A percentile compares a stretch with the other conserved stretches of the same genome.
Conservation (phyloP, 2,888 invertebrate species). For the Phoronis australis region DNA sequence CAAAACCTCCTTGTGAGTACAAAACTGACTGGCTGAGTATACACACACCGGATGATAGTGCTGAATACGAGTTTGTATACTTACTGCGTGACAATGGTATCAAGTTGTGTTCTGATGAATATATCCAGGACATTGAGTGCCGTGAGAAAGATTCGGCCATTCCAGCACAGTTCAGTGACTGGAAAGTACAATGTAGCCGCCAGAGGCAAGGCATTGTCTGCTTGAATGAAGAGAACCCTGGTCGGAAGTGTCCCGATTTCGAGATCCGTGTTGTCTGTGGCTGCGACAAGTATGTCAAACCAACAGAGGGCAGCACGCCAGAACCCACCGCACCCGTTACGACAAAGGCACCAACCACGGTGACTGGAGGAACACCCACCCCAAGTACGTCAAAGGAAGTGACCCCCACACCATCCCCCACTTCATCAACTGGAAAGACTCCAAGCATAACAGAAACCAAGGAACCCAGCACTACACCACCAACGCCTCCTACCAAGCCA, state of each 20-base stretch:
- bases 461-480: background rate
- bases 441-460: background rate
- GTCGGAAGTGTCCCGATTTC: conserved; percentile 32
- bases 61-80: too few species aligned
- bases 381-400: background rate
- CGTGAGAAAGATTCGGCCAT: too few species aligned
- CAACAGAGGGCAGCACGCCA: background rate
- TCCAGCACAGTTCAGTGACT: too few species aligned
- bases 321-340: background rate
- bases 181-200: too few species aligned
- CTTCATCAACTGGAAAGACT: conserved; percentile 10
- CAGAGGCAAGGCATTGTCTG: too few species aligned
- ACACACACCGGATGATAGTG: too few species aligned
- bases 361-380: background rate
- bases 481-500: background rate
- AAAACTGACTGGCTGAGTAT: too few species aligned
- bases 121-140: too few species aligned
- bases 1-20: background rate
- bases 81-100: too few species aligned
- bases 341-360: background rate
- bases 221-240: too few species aligned
- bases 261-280: conserved; percentile 47
- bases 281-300: conserved; percentile 48
- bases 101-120: too few species aligned
- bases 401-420: conserved; percentile 5